phyloP scores from a whole-genome alignment of 2,797 vertebrate genomes.

The Chiroxiphia lanceolata region DNA sequence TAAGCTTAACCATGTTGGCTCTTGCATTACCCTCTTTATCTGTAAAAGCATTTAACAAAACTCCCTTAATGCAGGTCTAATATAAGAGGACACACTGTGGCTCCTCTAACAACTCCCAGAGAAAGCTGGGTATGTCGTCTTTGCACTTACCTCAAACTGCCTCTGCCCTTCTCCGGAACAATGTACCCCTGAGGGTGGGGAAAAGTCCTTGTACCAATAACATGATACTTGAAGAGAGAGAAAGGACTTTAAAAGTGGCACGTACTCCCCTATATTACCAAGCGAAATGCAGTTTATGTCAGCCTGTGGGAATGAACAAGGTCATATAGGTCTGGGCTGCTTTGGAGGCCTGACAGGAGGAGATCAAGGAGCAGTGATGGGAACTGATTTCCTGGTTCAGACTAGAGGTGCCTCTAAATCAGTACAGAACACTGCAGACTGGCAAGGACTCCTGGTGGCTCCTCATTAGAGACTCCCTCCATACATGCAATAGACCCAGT shows the following conservation, averaged over 20 bases:
- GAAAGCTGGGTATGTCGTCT: neutral
- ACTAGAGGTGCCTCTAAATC: neutral
- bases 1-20: neutral
- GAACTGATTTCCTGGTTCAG: neutral
- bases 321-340: neutral
- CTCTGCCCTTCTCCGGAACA: neutral
- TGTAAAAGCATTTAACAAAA: neutral
- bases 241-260: neutral
- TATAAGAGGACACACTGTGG: neutral
- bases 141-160: neutral
- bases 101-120: neutral
- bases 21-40: neutral
- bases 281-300: neutral
- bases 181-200: accelerated
- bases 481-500: neutral
- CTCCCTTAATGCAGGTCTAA: neutral
- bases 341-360: neutral
- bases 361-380: neutral
- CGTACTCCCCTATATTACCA: neutral
- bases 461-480: neutral
- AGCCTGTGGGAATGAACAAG: neutral
- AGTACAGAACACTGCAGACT: neutral
- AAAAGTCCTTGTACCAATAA: neutral
- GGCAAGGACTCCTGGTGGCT: neutral
- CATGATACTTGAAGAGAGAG: neutral